These are phyloP conservation scores for Agrotis exclamationis DNA, from an alignment of 2,888 invertebrate genomes.

Conservation along the genomic window DNA sequence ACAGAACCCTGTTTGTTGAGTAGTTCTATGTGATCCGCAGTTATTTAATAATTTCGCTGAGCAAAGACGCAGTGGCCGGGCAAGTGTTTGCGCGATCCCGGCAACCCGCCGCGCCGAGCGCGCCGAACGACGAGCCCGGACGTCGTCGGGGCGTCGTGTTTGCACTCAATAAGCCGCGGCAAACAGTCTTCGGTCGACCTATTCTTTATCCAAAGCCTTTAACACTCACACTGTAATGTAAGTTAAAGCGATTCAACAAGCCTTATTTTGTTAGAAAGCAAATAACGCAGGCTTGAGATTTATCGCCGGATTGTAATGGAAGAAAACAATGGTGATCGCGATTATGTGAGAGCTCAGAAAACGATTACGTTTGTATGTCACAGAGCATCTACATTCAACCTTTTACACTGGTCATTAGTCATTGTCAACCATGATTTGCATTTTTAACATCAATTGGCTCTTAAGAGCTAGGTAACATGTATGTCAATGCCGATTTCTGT, in stretches of 20 bases:
- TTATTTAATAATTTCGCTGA: conserved; percentile 71
- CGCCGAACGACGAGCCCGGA: conserved; percentile 45
- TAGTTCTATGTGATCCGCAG: conserved; percentile 54
- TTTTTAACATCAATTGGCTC: conserved; percentile 15
- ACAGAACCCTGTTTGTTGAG: conserved; percentile 44
- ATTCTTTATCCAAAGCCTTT: conserved; percentile 70
- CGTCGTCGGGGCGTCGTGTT: conserved; percentile 69
- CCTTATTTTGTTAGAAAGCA: conserved; percentile 48
- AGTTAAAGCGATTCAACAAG: conserved; percentile 52
- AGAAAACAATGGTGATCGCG: conserved; percentile 42
- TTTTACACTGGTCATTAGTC: conserved; percentile 45
- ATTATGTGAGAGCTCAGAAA: conserved; percentile 34
- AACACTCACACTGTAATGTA: conserved; percentile 56
- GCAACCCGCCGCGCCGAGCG: background rate
- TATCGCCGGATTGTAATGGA: conserved; percentile 34
- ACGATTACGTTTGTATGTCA: conserved; percentile 26
- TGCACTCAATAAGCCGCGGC: conserved; percentile 82
- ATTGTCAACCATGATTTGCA: conserved; percentile 38
- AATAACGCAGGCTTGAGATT: conserved; percentile 31
- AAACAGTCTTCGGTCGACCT: conserved; percentile 75
- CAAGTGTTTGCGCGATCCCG: conserved; percentile 66
- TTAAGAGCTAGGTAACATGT: too few species aligned
- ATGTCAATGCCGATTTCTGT: background rate
- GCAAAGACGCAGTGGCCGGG: conserved; percentile 64
- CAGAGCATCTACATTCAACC: conserved; percentile 16